A percentile compares a stretch with the other conserved stretches of the same genome.
These are phyloP conservation scores for Seriola dumerili DNA, from an alignment of 2,113 vertebrate species.

Conservation along the genomic window DNA sequence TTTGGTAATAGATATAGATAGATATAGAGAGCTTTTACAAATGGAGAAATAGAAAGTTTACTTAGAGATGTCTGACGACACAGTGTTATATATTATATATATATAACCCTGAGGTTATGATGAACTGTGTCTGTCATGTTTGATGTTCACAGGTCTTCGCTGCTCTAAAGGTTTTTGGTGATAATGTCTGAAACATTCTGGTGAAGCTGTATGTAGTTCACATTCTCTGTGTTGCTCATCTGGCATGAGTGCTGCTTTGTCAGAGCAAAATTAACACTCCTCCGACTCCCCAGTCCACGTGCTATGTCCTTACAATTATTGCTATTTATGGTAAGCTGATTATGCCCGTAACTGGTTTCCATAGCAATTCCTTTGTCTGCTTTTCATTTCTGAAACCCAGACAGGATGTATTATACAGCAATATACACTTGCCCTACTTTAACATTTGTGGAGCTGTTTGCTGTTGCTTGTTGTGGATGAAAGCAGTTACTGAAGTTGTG, in stretches of 20 bases:
- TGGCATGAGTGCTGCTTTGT: conserved; percentile 18
- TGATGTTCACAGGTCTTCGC: neutral
- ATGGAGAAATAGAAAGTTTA: neutral
- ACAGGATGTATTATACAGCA: conserved; percentile 28
- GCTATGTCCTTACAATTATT: conserved; percentile 45
- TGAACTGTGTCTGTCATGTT: neutral
- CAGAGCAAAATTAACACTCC: conserved; percentile 27
- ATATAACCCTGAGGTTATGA: neutral
- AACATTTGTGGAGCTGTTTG: neutral
- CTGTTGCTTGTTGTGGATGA: neutral
- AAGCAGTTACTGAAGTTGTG: neutral
- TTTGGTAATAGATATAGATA: too few relatives aligned
- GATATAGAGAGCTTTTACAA: neutral
- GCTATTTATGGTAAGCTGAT: conserved; percentile 64
- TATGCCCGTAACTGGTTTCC: conserved; percentile 57
- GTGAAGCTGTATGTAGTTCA: neutral
- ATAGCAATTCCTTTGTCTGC: conserved; percentile 53
- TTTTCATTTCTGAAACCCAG: conserved; percentile 31
- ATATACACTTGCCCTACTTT: conserved; percentile 24
- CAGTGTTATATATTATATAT: neutral
- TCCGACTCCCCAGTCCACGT: neutral
- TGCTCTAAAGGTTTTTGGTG: neutral
- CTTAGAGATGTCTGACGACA: too few relatives aligned
- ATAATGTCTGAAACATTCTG: neutral
- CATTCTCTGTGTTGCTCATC: neutral